Base-by-base conservation (phyloP, 1,140 invertebrate species). In the Drosophila rhopaloa region DNA sequence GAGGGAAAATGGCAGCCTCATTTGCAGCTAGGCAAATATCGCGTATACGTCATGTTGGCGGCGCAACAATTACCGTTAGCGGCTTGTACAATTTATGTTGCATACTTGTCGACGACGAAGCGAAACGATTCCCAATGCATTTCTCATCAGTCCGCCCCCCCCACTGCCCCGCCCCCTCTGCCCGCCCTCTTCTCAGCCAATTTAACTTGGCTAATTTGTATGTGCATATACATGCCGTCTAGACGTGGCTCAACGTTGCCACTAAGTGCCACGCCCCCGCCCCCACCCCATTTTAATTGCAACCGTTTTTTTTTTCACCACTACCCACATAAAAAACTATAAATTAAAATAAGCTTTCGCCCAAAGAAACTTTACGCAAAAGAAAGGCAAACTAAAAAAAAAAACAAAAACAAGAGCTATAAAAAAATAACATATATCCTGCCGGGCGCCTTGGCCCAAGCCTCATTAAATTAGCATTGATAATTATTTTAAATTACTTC, bases 401-500 rank as follows among this genome's bases (percentile, higher is more conserved):
- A 32, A 32, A 19, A 35, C 4, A 38, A 29, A 13, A 43, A 11
- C 40, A 3, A 51, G 9, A 35, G 7, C 44, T 27, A 35, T 1
- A 35, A 16, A n/a, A 44, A 14, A 27, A 16, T 4, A 29, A 47
- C 43, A 55, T 53, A 48, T 43, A 56, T 67, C 13, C 56, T 63
- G 59, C 38, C 9, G 59, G 60, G 19, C 61, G 66, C 58, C 50
- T 61, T 75, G 50, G 50, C 41, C 62, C 55, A 59, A 47, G 57
- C 57, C 84, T 80, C 80, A 89, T 88, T 84, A 84, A 88, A 88
- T 88, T 88, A 88, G 84, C 84, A 88, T 88, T 89, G 76, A 84
- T 80, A 88, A 88, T 88, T 88, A 88, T 88, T 89, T 88, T 88
- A 84, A 88, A 88, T 88, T 89, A 78, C 76, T 88, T 89, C 73